Conservation (phyloP, 2,113 vertebrate species). For the Muntiacus reevesi region DNA sequence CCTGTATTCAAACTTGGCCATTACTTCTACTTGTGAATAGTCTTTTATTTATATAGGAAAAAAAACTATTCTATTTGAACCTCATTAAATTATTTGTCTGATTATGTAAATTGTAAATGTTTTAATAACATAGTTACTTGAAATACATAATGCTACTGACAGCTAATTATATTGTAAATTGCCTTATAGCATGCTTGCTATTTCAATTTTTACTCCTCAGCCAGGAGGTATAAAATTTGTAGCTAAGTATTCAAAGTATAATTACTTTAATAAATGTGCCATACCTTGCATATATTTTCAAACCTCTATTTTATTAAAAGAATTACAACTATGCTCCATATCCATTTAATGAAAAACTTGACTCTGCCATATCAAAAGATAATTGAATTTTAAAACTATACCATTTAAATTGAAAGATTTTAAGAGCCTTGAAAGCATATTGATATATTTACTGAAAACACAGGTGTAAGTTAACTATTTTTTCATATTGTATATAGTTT, state of each 20-base stretch:
- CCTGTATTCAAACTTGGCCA: not conserved
- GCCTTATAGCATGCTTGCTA: conserved; percentile 40
- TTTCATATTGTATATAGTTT: not conserved
- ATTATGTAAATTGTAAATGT: conserved; percentile 41
- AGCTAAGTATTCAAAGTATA: conserved; percentile 46
- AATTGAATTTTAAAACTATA: conserved; percentile 46
- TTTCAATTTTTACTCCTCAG: conserved; percentile 49
- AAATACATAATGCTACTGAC: conserved; percentile 22
- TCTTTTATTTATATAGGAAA: not conserved
- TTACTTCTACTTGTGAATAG: not conserved
- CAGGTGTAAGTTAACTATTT: not conserved
- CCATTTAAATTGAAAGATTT: conserved; percentile 8
- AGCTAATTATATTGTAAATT: conserved; percentile 47
- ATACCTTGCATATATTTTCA: conserved; percentile 16
- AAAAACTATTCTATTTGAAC: not conserved
- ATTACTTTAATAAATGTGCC: conserved; percentile 65
- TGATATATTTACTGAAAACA: not conserved
- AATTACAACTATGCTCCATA: conserved; percentile 1
- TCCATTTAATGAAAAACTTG: not conserved
- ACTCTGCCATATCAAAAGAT: conserved; percentile 16
- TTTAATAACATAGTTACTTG: conserved; percentile 52
- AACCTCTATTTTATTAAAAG: not conserved
- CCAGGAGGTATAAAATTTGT: conserved; percentile 47
- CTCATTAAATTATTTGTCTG: conserved; percentile 61
- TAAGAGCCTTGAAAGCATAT: not conserved